phyloP scores from a whole-genome alignment of 2,797 vertebrate genomes.

The Acrossocheilus fasciatus region DNA sequence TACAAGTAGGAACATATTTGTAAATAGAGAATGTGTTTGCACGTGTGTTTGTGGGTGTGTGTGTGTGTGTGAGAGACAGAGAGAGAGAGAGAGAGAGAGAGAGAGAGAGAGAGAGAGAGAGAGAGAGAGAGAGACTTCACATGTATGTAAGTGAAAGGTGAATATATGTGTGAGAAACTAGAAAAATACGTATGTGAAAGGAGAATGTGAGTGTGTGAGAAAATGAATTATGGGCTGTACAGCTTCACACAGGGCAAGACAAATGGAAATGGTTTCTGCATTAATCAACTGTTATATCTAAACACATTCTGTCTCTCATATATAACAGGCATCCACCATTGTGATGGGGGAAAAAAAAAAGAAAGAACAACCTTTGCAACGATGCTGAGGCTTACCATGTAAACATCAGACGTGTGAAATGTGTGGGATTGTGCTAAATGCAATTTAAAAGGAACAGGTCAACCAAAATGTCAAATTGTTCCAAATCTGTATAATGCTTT shows the following conservation, averaged over 20 bases:
- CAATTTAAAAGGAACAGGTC: background rate
- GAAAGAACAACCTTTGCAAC: background rate
- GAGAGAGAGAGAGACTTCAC: background rate
- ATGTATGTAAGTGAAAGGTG: background rate
- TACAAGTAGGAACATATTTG: too few species aligned
- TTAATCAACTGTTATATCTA: background rate
- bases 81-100: background rate
- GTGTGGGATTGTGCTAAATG: background rate
- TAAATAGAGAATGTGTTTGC: background rate
- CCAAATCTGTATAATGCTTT: background rate
- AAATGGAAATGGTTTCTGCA: background rate
- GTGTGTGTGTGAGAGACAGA: too few species aligned
- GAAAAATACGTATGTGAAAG: background rate
- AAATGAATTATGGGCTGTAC: background rate
- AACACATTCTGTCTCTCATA: background rate
- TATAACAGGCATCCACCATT: background rate
- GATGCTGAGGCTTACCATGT: background rate
- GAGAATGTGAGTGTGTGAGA: background rate
- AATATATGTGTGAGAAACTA: background rate
- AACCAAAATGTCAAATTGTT: background rate
- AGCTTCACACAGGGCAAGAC: background rate
- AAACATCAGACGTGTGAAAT: background rate
- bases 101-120: background rate
- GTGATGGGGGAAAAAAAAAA: background rate
- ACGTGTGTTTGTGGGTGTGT: too few species aligned